phyloP scores from a whole-genome alignment of 1,140 invertebrate species.

The Lucilia sericata region DNA sequence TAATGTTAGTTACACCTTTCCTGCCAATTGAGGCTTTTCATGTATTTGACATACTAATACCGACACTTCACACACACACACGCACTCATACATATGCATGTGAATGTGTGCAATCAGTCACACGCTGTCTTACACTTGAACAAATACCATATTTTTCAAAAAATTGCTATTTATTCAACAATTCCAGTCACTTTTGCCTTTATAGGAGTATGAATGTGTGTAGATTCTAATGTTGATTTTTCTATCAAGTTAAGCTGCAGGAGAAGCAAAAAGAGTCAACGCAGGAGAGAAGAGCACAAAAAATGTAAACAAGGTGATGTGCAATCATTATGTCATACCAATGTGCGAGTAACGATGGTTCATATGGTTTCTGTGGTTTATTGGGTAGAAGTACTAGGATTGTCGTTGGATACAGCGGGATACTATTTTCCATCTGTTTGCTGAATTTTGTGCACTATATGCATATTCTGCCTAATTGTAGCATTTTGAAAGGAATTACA shows the following conservation, averaged over 20 bases:
- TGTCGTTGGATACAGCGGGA: neutral
- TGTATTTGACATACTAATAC: constrained; percentile 6
- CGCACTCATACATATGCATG: neutral
- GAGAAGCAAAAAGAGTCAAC: neutral
- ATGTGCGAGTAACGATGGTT: neutral
- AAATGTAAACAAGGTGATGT: neutral
- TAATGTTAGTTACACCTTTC: neutral
- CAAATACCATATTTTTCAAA: neutral
- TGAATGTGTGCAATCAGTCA: neutral
- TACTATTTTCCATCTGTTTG: neutral
- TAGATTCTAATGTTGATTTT: neutral
- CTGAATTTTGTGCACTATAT: neutral
- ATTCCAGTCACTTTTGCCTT: neutral
- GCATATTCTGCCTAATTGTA: neutral
- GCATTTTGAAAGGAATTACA: neutral
- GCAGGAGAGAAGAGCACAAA: neutral
- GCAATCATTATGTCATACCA: neutral
- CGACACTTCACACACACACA: neutral
- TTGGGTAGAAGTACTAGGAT: neutral
- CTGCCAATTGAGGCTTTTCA: neutral
- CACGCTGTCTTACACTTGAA: constrained; percentile 3
- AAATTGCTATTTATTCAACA: neutral
- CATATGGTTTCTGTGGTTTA: constrained; percentile 4
- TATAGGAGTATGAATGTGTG: neutral
- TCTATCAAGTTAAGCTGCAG: neutral